Conservation (phyloP, 1,140 invertebrate genomes). For the Wiebesia pumilae region DNA sequence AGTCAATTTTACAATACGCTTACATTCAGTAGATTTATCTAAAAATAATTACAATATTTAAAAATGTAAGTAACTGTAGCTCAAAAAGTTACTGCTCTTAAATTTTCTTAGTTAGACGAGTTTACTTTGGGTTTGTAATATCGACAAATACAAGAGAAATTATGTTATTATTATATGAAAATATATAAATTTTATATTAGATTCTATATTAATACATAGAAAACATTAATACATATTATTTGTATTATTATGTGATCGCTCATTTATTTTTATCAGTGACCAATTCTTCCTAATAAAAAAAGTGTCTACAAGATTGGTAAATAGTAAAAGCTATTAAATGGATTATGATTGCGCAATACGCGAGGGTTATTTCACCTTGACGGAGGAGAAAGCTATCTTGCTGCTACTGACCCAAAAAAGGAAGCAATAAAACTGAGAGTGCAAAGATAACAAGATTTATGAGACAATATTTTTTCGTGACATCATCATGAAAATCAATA, state of each 20-base stretch:
- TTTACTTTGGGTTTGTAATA: too few species aligned
- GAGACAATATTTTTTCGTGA: constrained; percentile 52
- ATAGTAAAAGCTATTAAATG: background rate
- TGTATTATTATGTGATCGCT: background rate
- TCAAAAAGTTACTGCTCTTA: too few species aligned
- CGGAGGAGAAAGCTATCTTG: constrained; percentile 37
- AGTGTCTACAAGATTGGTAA: background rate
- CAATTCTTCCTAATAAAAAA: background rate
- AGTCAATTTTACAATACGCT: too few species aligned
- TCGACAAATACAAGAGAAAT: too few species aligned
- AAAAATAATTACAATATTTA: too few species aligned
- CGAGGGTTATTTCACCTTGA: constrained; percentile 36
- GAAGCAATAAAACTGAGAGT: constrained; percentile 56
- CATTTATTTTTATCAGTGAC: background rate
- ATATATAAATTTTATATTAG: too few species aligned
- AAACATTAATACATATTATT: too few species aligned
- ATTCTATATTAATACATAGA: too few species aligned
- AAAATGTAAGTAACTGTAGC: too few species aligned
- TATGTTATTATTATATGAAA: too few species aligned
- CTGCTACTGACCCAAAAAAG: constrained; percentile 51
- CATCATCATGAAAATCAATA: constrained; percentile 39
- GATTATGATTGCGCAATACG: constrained; percentile 38
- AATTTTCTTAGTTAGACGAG: too few species aligned
- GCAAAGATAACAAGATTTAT: constrained; percentile 51
- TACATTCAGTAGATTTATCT: too few species aligned